Evolutionary conservation across 30 jellyfish, hydroid and myxozoan species (phyloP).

Genomic region (Mastigias papua): DNA sequence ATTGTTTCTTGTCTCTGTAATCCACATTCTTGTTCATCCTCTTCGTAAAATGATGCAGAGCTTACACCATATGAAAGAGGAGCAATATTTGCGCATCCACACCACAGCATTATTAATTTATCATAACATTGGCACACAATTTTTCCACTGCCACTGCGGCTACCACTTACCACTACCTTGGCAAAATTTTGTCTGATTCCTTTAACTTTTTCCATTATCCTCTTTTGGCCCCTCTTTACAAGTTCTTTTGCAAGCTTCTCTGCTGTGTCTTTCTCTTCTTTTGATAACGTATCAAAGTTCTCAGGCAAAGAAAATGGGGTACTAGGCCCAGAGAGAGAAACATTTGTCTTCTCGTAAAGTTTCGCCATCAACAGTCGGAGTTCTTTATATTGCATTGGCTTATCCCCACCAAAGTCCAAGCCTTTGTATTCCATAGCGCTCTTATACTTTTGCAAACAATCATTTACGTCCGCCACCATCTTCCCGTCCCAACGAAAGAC

Average conservation of each 20-base stretch:
- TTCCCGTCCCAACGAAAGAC: conserved; percentile 36
- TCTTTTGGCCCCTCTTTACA: conserved; percentile 49
- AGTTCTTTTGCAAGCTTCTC: neutral
- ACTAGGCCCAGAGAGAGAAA: conserved; percentile 40
- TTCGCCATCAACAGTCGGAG: conserved; percentile 4
- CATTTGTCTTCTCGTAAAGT: conserved; percentile 13
- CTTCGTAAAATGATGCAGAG: no score
- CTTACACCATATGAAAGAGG: conserved; percentile 51
- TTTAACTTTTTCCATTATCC: conserved; percentile 73
- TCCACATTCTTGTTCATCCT: no score
- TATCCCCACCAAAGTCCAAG: conserved; percentile 48
- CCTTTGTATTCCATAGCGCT: conserved; percentile 38
- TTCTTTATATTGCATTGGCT: conserved; percentile 25
- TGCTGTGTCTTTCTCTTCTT: conserved; percentile 20
- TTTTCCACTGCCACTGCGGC: conserved; percentile 79
- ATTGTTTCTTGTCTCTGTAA: no score
- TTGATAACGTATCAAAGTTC: neutral
- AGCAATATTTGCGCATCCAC: conserved; percentile 56
- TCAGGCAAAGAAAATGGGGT: conserved; percentile 25
- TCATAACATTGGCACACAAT: conserved; percentile 48
- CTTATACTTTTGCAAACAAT: conserved; percentile 37
- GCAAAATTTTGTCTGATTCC: conserved; percentile 58
- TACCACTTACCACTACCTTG: conserved; percentile 67
- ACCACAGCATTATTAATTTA: conserved; percentile 45
- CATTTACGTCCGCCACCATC: conserved; percentile 22